Base-by-base conservation (phyloP, 2,113 vertebrate genomes). In the Antechinus stuartii region DNA sequence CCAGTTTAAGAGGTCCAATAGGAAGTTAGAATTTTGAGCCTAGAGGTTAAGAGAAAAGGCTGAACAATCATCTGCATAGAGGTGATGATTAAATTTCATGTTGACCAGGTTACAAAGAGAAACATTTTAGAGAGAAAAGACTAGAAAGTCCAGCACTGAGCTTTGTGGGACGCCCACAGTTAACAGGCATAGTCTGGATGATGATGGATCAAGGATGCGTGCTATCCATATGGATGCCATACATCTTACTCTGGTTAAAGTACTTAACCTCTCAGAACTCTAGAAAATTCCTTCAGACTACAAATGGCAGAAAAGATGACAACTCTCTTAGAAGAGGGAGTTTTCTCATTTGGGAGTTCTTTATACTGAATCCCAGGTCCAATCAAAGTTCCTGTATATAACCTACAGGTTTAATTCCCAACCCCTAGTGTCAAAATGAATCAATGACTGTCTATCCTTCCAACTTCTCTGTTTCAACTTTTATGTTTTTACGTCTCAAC, bases 331-430 rank as follows among this genome's bases (percentile, higher is more conserved):
- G 19, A 42, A 84, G 7, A 84, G 6, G 35, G 35, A 84, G 1
- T 84, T 42, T 84, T 23, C 68, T 84, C 68, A 84, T 84, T 84
- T 84, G 68, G n/a, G 35, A 23, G 35, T 84, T 84, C 68, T 42
- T 8, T 84, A 23, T 23, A 2, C n/a, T 84, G 68, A 42, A 84
- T 84, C 5, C n/a, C 19, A 84, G 35, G 68, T 84, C 16, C 10
- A 50, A 12, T 50, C 49, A 25, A 90, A 90, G 47, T 27, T 50
- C 25, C 47, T 30, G 1, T 27, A 90, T 90, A 26, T 50, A 84
- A 42, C 30, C 55, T 92, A 68, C 92, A 94, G 49, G 94, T 94
- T 92, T 94, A 94, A 94, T 90, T 96, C 94, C 54, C 23, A n/a
- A 35, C 49, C 11, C 8, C 35, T 84, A 2, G n/a, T 84, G 35